Evolutionary conservation across 2,113 vertebrate species (phyloP).

Genomic region (Paradoxurus hermaphroditus): DNA sequence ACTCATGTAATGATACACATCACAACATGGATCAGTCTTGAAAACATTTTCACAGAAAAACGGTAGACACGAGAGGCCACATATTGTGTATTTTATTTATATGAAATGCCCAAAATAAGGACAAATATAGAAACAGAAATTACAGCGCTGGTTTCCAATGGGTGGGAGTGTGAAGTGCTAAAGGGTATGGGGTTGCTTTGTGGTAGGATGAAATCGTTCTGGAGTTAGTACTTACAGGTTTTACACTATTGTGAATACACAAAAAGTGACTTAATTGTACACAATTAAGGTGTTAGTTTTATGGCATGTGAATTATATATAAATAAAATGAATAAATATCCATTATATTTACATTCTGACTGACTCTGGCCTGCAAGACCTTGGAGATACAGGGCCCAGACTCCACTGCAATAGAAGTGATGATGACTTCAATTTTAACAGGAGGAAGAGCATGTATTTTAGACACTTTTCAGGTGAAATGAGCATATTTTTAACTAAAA

Average conservation of each 20-base stretch:
- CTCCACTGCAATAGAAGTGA: background rate
- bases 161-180: background rate
- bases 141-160: background rate
- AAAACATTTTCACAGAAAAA: background rate
- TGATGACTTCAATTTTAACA: too few species aligned
- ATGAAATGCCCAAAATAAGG: background rate
- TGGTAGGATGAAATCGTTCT: background rate
- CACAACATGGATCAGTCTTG: background rate
- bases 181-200: background rate
- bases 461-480: background rate
- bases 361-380: background rate
- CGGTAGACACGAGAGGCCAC: background rate
- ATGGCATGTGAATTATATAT: background rate
- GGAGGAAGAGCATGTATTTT: too few species aligned
- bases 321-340: background rate
- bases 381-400: background rate
- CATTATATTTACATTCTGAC: background rate
- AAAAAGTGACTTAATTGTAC: background rate
- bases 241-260: background rate
- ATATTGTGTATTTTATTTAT: background rate
- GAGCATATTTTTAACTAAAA: background rate
- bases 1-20: too few species aligned
- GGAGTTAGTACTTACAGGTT: background rate
- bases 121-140: background rate
- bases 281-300: background rate